Evolutionary conservation across 92 coral and sea anemone species (phyloP), one percentile per base, ranked within the genome.

Genomic region (Micromussa lordhowensis): DNA sequence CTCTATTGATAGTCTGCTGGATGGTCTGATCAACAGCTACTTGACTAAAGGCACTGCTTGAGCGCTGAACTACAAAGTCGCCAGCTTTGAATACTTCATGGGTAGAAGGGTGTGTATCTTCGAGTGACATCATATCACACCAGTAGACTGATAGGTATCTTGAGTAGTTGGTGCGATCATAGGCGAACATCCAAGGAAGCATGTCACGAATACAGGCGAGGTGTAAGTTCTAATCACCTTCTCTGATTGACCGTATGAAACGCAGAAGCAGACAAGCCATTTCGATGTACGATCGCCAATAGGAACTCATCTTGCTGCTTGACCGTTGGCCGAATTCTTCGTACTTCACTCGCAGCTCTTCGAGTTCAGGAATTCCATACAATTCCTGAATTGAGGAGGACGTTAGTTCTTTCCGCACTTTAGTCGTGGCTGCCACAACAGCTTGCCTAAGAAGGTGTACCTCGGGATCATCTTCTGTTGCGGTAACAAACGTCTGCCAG

Each of bases 161-260:
- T n/a, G 75, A 17, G 81, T 77, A 91, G 32, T 91, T 91, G 26
- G 70, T 78, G 40, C 87, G 88, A 58, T 91, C 93, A 76, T 87
- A 91, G 13, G 94, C 94, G 38, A 91, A 87, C 90, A 90, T 86
- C 87, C 90, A 90, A 10, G 86, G 90, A 5, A 85, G 24, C 86
- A 90, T 86, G 69, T 81, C 93, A 64, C 44, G 87, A 31, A 86
- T 61, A 81, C 93, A 91, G 29, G 68, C 72, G 51, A 86, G 91
- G 75, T 87, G 85, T 59, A 86, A 81, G 35, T 82, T 80, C 88
- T 91, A 81, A 82, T 81, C 91, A 38, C 91, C 91, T 55, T 90
- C 92, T 86, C 88, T 87, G 57, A 49, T 87, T 91, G 93, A 71
- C 44, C 88, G 93, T 48, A 91, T 83, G 66, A 87, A 91, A 8